These are phyloP conservation scores for Apodemus agrarius DNA, from an alignment of 2,797 vertebrate species.

Conservation along the genomic window DNA sequence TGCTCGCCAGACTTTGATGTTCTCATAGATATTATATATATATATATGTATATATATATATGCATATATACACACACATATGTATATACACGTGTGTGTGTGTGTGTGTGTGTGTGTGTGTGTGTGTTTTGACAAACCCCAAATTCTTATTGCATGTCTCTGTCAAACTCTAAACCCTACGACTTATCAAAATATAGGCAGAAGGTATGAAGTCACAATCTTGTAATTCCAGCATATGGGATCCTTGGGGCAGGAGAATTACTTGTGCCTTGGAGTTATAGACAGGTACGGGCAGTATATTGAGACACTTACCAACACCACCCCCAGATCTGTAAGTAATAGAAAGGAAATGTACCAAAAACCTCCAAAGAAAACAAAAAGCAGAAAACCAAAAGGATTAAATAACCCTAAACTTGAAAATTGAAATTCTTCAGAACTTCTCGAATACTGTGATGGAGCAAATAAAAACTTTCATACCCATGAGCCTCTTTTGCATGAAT, in stretches of 20 bases:
- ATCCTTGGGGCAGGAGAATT: not conserved
- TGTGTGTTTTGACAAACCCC: not conserved
- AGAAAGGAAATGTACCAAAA: no score
- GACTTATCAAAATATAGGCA: not conserved
- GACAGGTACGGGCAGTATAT: not conserved
- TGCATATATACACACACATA: no score
- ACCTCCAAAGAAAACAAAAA: no score
- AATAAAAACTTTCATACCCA: no score
- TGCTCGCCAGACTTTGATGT: not conserved
- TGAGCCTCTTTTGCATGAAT: no score
- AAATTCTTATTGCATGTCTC: not conserved
- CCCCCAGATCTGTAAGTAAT: not conserved
- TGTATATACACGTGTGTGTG: no score
- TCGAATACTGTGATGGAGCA: no score
- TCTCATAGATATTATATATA: not conserved
- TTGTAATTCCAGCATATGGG: not conserved
- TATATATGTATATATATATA: no score
- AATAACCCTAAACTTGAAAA: no score
- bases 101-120: accelerated
- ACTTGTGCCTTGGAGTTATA: not conserved
- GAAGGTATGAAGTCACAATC: not conserved
- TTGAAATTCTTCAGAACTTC: no score
- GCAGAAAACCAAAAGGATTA: no score
- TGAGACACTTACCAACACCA: not conserved
- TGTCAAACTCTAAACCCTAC: not conserved